A percentile compares a stretch with the other conserved stretches of the same genome.
Conservation (phyloP, 2,888 invertebrate genomes). For the Chymomyza caudatula region DNA sequence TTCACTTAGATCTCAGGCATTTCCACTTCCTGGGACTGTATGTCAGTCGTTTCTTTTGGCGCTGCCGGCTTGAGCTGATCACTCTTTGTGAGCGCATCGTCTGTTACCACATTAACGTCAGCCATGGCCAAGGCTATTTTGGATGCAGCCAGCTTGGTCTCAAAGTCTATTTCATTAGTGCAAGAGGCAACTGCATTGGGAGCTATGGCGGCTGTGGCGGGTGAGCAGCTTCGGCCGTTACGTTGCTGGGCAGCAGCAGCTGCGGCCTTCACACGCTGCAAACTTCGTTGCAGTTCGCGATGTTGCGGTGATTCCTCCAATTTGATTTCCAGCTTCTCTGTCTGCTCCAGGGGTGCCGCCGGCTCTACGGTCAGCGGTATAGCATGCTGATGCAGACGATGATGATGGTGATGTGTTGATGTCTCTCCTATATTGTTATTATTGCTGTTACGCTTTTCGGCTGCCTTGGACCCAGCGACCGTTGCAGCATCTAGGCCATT, state of each 20-base stretch:
- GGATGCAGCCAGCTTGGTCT: constrained; percentile 75
- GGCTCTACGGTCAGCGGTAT: constrained; percentile 74
- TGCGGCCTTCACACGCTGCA: constrained; percentile 63
- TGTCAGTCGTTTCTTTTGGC: constrained; percentile 29
- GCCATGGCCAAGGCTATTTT: constrained; percentile 74
- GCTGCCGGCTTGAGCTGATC: constrained; percentile 12
- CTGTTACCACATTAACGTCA: constrained; percentile 37
- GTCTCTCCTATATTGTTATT: constrained; percentile 40
- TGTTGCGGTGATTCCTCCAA: constrained; percentile 74
- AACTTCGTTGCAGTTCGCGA: constrained; percentile 59
- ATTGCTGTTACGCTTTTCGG: constrained; percentile 45
- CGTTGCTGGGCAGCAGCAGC: constrained; percentile 30
- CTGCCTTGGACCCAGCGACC: constrained; percentile 17
- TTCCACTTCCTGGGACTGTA: constrained; percentile 55
- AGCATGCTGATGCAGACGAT: constrained; percentile 70
- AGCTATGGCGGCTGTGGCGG: constrained; percentile 1
- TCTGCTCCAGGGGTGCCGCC: constrained; percentile 73
- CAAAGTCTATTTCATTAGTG: constrained; percentile 72
- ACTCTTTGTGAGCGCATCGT: not conserved
- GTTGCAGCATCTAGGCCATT: constrained; percentile 30
- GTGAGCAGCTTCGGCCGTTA: not conserved
- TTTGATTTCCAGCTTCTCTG: constrained; percentile 74
- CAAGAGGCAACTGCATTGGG: not conserved
- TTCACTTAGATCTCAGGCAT: constrained; percentile 65
- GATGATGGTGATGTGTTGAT: constrained; percentile 34